A percentile compares a stretch with the other conserved stretches of the same genome.
These are phyloP conservation scores for Dicentrarchus labrax DNA, from an alignment of 2,113 vertebrate genomes.

Conservation along the genomic window DNA sequence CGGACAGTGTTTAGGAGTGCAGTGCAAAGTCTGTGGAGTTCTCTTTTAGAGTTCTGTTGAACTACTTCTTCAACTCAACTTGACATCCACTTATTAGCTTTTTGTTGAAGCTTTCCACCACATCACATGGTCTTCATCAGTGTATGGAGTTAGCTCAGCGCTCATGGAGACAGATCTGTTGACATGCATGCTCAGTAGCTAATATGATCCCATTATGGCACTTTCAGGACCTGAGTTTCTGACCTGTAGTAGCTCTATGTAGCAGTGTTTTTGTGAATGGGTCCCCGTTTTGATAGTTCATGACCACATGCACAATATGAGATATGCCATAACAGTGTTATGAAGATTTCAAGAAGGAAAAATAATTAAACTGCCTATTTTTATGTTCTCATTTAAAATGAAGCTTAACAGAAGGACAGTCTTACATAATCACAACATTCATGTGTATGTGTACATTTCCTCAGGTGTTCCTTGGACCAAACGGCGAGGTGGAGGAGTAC, in stretches of 20 bases:
- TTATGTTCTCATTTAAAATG: background rate
- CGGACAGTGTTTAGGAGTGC: background rate
- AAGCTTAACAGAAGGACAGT: background rate
- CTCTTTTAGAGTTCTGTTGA: background rate
- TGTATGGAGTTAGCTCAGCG: too few species aligned
- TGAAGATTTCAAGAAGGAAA: background rate
- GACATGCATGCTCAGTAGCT: too few species aligned
- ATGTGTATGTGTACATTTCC: slow-evolving; percentile 15
- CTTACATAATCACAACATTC: background rate
- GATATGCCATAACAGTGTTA: background rate
- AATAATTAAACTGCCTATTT: background rate
- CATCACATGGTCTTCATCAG: too few species aligned
- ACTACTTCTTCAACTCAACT: too few species aligned
- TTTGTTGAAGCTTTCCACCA: too few species aligned
- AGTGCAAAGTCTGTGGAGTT: background rate
- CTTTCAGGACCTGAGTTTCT: too few species aligned
- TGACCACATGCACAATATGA: too few species aligned
- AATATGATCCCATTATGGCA: background rate
- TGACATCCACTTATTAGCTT: too few species aligned
- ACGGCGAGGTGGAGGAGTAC: slow-evolving; percentile 88
- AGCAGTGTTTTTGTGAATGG: too few species aligned
- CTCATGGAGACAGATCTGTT: too few species aligned
- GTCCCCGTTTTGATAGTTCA: too few species aligned
- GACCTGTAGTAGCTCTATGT: too few species aligned
- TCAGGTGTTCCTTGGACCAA: slow-evolving; percentile 91